Evolutionary conservation across 2,888 invertebrate genomes (phyloP), one percentile per base, ranked within the genome.

Genomic region (Callyntrura guangdongensis): DNA sequence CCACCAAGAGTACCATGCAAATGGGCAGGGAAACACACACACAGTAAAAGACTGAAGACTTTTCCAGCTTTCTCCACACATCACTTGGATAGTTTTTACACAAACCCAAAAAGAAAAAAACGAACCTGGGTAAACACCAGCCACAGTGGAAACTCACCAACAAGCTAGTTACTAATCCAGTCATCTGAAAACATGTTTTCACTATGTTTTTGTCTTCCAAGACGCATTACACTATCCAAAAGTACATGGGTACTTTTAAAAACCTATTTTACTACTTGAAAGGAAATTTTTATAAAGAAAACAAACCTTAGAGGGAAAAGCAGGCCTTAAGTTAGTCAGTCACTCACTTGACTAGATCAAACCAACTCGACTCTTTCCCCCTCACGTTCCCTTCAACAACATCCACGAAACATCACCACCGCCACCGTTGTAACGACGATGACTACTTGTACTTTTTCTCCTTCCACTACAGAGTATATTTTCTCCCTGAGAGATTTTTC

Each of bases 1-100:
- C 88, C 88, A 83, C 88, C 88, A 83, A 89, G 88, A 89, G 83
- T 61, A 22, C 61, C 82, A 89, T 89, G 88, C 88, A 89, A 89
- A 89, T 89, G 83, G 47, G 72, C 59, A 83, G 45, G 83, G 8
- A 59, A 59, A 11, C 45, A 17, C 79, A 45, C 47, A 59, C 56
- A 27, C 81, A 56, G 2, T 11, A 22, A 81, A 22, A 56, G 25
- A 79, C 49, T 11, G 47, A n/a, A 77, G 27, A 17, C 49, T 9
- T 81, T 25, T 25, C 5, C 64, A 8, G 22, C 8, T 17, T 61
- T 61, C n/a, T 61, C 20, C 61, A 3, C 61, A 8, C n/a, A 36
- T 36, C 36, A 36, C 36, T 4, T 36, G 36, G 2, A 6, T 2
- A 53, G 5, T n/a, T 17, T 59, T 17, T 59, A 17, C 17, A 3